A percentile compares a stretch with the other conserved stretches of the same genome.
phyloP scores from a whole-genome alignment of 2,888 invertebrate genomes.

The Caenorhabditis imperialis region DNA sequence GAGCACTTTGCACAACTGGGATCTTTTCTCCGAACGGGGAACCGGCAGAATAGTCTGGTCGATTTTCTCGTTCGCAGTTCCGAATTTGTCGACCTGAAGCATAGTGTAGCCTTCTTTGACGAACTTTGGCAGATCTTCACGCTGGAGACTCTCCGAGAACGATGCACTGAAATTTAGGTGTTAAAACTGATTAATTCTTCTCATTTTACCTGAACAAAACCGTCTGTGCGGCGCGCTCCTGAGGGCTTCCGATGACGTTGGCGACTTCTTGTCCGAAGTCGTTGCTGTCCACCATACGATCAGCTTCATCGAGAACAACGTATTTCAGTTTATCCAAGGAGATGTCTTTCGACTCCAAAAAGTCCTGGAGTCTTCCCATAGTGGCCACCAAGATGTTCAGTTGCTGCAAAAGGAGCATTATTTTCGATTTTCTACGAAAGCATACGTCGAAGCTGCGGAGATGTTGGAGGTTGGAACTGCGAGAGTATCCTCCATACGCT shows the following conservation, averaged over 20 bases:
- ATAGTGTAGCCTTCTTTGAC: conserved; percentile 38
- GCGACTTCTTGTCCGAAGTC: conserved; percentile 49
- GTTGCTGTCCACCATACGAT: conserved; percentile 36
- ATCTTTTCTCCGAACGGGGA: conserved; percentile 8
- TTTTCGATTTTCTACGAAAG: not conserved
- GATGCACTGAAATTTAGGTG: conserved; percentile 52
- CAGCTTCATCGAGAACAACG: conserved; percentile 52
- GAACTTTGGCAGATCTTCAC: conserved; percentile 28
- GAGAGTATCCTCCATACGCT: conserved; percentile 38
- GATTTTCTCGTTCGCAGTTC: conserved; percentile 45
- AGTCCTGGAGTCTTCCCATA: conserved; percentile 45
- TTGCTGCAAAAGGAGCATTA: conserved; percentile 3
- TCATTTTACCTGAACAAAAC: conserved; percentile 33
- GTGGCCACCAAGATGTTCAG: conserved; percentile 42
- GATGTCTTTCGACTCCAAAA: conserved; percentile 20
- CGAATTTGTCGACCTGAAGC: conserved; percentile 42
- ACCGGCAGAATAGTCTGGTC: conserved; percentile 24
- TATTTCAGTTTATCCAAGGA: conserved; percentile 29
- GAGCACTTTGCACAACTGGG: conserved; percentile 28
- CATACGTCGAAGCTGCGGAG: conserved; percentile 14
- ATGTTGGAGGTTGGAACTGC: conserved; percentile 37
- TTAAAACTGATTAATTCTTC: not conserved
- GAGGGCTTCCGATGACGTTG: conserved; percentile 19
- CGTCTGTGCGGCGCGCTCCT: conserved; percentile 21
- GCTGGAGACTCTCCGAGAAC: conserved; percentile 32